Conservation (phyloP, 2,113 vertebrate genomes). For the Lasiurus borealis region DNA sequence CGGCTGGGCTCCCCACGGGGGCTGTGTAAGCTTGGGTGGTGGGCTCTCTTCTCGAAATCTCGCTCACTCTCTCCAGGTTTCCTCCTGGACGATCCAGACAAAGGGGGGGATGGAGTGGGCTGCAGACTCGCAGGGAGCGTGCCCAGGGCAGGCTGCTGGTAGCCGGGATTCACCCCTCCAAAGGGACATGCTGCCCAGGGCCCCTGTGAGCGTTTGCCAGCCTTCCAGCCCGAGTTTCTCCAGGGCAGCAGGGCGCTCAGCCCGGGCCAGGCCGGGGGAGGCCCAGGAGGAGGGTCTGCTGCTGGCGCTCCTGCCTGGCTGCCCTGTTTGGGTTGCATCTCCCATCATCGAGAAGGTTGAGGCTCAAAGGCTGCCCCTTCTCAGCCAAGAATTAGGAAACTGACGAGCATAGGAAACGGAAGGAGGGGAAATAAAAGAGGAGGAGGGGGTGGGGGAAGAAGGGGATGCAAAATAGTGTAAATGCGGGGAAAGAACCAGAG, state of each 20-base stretch:
- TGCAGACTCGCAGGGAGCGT: background rate
- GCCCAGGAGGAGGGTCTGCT: background rate
- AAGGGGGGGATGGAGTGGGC: background rate
- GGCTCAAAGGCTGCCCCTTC: background rate
- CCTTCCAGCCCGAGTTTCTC: background rate
- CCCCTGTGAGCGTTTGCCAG: background rate
- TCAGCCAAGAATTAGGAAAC: background rate
- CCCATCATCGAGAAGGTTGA: background rate
- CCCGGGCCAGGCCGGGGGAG: too few species aligned
- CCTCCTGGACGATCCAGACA: background rate
- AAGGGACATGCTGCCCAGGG: background rate
- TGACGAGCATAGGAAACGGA: background rate
- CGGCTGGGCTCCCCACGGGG: background rate
- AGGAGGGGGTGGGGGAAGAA: too few species aligned
- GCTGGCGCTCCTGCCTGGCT: background rate
- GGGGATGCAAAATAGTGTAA: background rate
- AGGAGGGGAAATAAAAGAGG: background rate
- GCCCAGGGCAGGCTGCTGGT: fast-evolving
- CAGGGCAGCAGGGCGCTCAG: background rate
- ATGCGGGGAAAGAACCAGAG: background rate
- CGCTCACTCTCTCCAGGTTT: background rate
- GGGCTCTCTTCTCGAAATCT: slow-evolving; percentile 39
- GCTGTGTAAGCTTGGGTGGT: background rate
- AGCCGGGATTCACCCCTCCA: fast-evolving
- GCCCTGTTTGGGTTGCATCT: background rate